Evolutionary conservation across 2,888 invertebrate genomes (phyloP).

Genomic region (Epistrophe eligans): DNA sequence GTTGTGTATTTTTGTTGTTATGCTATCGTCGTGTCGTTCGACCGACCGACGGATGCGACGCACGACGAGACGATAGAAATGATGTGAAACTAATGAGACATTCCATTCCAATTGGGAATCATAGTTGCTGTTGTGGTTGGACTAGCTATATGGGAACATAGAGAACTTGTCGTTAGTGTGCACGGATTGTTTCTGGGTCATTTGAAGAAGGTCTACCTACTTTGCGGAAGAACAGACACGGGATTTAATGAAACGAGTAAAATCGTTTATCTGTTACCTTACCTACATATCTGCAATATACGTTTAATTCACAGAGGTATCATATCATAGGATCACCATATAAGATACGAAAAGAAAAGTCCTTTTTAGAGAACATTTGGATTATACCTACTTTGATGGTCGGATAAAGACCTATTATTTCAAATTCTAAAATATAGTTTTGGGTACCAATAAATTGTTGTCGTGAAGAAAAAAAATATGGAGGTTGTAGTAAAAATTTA

Average conservation of each 20-base stretch:
- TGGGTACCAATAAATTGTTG: too few species aligned
- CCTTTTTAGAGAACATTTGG: background rate
- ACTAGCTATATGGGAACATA: background rate
- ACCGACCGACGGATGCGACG: background rate
- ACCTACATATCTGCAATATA: constrained; percentile 57
- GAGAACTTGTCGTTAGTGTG: constrained; percentile 14
- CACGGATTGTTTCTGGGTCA: constrained; percentile 64
- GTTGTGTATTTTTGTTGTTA: background rate
- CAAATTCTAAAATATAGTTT: background rate
- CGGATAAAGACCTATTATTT: constrained; percentile 2
- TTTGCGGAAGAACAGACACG: constrained; percentile 69
- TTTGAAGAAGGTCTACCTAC: constrained; percentile 45
- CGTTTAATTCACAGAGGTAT: constrained; percentile 31
- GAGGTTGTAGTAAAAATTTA: too few species aligned
- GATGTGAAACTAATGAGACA: constrained; percentile 75
- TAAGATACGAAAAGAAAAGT: background rate
- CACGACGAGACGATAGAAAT: constrained; percentile 52
- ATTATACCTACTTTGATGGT: too few species aligned
- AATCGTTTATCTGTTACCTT: constrained; percentile 52
- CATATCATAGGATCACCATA: background rate
- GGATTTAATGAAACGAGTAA: constrained; percentile 63
- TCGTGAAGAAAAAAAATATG: too few species aligned
- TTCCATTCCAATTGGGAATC: constrained; percentile 57
- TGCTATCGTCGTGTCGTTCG: background rate
- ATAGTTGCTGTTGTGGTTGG: constrained; percentile 27